These are phyloP conservation scores for Zoroaster sp. DNA, from an alignment of 53 echinoderm and acorn worm genomes.

Conservation along the genomic window DNA sequence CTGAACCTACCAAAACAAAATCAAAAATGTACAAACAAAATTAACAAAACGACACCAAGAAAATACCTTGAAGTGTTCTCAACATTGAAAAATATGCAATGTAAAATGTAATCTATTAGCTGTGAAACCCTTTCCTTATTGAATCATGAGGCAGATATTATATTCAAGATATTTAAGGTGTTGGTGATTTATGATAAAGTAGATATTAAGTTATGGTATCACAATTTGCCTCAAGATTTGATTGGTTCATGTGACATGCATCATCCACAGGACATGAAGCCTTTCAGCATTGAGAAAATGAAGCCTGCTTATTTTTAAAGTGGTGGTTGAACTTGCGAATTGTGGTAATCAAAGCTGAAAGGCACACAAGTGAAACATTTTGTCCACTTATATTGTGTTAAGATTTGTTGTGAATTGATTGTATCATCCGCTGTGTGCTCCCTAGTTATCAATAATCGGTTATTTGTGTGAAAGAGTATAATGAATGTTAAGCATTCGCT, in stretches of 20 bases:
- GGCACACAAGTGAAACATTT: not conserved
- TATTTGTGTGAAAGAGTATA: not conserved
- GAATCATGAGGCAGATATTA: slow-evolving; percentile 29
- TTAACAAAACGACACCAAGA: no score
- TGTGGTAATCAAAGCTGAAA: not conserved
- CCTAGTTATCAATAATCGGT: not conserved
- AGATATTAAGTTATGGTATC: not conserved
- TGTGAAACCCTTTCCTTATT: not conserved
- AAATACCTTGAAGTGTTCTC: not conserved
- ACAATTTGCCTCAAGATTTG: slow-evolving; percentile 28
- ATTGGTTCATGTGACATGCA: not conserved
- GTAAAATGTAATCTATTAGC: not conserved
- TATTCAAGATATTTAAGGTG: not conserved
- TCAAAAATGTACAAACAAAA: not conserved
- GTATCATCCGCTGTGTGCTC: not conserved
- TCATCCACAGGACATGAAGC: not conserved
- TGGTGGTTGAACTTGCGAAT: not conserved
- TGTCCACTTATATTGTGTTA: not conserved
- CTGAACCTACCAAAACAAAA: slow-evolving; percentile 38
- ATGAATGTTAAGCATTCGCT: not conserved
- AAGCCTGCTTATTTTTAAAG: not conserved
- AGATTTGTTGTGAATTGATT: not conserved
- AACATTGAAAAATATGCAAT: not conserved
- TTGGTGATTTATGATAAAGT: not conserved
- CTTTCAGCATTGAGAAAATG: not conserved